phyloP scores from a whole-genome alignment of 2,888 invertebrate species.

The Drosophila limbata region DNA sequence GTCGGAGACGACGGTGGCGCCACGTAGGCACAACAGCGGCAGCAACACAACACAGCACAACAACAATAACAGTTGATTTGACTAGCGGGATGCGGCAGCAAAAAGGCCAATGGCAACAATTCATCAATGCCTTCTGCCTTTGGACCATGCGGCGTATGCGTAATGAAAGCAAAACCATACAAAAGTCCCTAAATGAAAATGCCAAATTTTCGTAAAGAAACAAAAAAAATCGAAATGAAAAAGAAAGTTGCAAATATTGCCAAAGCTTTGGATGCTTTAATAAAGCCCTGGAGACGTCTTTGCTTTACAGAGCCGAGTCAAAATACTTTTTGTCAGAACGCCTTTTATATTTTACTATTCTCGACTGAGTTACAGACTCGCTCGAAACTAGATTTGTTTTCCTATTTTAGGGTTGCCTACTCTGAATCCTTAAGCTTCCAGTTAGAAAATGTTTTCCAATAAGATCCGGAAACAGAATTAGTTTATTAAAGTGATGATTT shows the following conservation, averaged over 20 bases:
- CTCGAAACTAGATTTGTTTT: no score
- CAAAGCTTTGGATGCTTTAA: neutral
- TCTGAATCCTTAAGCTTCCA: no score
- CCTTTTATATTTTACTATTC: no score
- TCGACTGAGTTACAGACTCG: no score
- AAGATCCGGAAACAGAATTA: no score
- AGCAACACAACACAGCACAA: slow-evolving; percentile 33
- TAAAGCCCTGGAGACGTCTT: neutral
- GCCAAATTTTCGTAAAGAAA: neutral
- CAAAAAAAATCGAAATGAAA: neutral
- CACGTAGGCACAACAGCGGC: slow-evolving; percentile 57
- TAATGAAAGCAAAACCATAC: slow-evolving; percentile 54
- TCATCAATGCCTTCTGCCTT: slow-evolving; percentile 66
- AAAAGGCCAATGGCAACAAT: slow-evolving; percentile 64
- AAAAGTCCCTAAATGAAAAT: neutral
- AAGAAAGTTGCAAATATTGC: neutral
- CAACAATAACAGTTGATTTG: slow-evolving; percentile 63
- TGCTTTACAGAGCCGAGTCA: no score
- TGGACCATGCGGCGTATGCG: slow-evolving; percentile 66
- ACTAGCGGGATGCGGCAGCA: slow-evolving; percentile 42
- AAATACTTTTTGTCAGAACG: no score
- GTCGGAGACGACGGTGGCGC: slow-evolving; percentile 56
- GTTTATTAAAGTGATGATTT: no score
- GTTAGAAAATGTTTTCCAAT: no score
- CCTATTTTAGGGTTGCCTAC: no score